These are phyloP conservation scores for Neotoxoptera formosana DNA, from an alignment of 1,140 invertebrate species.

Conservation along the genomic window DNA sequence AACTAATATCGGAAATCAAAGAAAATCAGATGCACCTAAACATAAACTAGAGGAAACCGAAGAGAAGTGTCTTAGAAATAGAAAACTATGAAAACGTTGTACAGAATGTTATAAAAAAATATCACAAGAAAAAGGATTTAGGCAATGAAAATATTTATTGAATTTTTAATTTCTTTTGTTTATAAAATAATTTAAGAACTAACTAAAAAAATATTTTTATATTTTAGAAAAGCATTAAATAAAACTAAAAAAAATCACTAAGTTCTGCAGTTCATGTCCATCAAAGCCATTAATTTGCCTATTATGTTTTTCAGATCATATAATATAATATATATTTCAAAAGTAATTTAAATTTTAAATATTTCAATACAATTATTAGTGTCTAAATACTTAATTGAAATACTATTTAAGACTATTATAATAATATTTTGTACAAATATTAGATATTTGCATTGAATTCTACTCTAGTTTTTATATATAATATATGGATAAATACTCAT, in stretches of 20 bases:
- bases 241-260: too few species aligned
- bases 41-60: not conserved
- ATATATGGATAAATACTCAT: too few species aligned
- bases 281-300: not conserved
- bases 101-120: constrained; percentile 27
- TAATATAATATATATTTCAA: too few species aligned
- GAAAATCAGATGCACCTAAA: not conserved
- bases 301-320: not conserved
- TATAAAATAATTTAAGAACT: not conserved
- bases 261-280: not conserved
- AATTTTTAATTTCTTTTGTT: not conserved
- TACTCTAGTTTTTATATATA: too few species aligned
- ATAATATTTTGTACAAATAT: too few species aligned
- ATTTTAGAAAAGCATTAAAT: not conserved
- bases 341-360: too few species aligned
- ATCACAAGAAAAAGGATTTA: not conserved
- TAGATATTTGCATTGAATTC: too few species aligned
- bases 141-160: not conserved
- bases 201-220: not conserved
- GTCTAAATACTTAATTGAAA: too few species aligned
- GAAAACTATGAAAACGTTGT: constrained; percentile 19
- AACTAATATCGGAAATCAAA: not conserved
- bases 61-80: constrained; percentile 6
- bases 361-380: too few species aligned
- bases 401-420: too few species aligned